These are phyloP conservation scores for Sebastes variabilis DNA, from an alignment of 2,797 vertebrate species.

Conservation along the genomic window DNA sequence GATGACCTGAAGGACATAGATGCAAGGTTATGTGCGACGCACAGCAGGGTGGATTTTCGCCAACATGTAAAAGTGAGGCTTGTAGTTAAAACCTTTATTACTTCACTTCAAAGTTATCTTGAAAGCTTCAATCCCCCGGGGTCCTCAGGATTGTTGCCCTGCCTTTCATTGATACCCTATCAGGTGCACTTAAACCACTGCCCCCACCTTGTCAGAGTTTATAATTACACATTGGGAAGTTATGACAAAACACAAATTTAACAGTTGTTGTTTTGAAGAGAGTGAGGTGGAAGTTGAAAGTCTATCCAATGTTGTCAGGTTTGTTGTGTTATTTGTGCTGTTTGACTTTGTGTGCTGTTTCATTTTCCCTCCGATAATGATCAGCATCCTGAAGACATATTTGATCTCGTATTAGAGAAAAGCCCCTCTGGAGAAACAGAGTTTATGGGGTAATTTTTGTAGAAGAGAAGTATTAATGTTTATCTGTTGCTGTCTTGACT, in stretches of 20 bases:
- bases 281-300: background rate
- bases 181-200: background rate
- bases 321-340: constrained; percentile 10
- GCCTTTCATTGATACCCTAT: background rate
- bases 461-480: constrained; percentile 1
- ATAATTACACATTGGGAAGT: background rate
- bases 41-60: background rate
- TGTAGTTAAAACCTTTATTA: background rate
- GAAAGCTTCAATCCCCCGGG: background rate
- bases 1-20: background rate
- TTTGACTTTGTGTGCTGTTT: constrained; percentile 5
- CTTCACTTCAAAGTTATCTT: background rate
- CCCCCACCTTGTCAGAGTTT: background rate
- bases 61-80: background rate
- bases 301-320: constrained; percentile 3
- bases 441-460: constrained; percentile 18
- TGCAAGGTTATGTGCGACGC: background rate
- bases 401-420: constrained; percentile 25
- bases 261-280: background rate
- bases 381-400: constrained; percentile 17
- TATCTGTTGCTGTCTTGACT: background rate
- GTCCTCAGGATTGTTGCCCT: background rate
- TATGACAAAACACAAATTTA: background rate
- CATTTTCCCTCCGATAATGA: constrained; percentile 18
- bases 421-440: constrained; percentile 8